Evolutionary conservation across 1,140 invertebrate species (phyloP).

Genomic region (Tetragnatha versicolor): DNA sequence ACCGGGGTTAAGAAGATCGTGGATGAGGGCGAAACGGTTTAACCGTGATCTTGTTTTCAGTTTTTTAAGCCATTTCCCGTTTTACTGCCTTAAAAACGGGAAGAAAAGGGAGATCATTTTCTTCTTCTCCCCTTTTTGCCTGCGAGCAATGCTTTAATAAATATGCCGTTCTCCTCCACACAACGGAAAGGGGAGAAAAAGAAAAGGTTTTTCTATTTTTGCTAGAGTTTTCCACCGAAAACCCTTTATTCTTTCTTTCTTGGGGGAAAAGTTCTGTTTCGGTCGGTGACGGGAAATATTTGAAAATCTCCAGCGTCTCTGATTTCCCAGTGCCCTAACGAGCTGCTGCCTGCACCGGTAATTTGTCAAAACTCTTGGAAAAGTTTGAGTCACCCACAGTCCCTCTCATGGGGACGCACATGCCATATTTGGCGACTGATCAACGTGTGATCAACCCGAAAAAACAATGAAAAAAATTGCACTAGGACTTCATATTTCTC

Average conservation of each 20-base stretch:
- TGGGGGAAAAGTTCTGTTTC: not conserved
- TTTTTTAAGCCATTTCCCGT: conserved; percentile 49
- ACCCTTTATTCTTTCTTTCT: not conserved
- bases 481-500: too few species aligned
- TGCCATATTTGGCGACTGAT: conserved; percentile 13
- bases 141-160: conserved; percentile 47
- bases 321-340: conserved; percentile 35
- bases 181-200: not conserved
- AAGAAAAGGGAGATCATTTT: conserved; percentile 22
- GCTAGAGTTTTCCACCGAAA: not conserved
- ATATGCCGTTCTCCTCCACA: conserved; percentile 12
- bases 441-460: too few species aligned
- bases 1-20: not conserved
- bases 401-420: not conserved
- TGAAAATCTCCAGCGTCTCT: conserved; percentile 44
- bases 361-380: conserved; percentile 44
- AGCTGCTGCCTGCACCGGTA: conserved; percentile 41
- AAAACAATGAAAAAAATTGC: too few species aligned
- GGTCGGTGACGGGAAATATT: conserved; percentile 19
- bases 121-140: conserved; percentile 28
- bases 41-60: conserved; percentile 54
- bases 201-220: conserved; percentile 28
- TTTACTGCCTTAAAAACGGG: conserved; percentile 42
- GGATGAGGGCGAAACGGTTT: conserved; percentile 31
- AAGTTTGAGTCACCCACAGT: conserved; percentile 24